phyloP scores from a whole-genome alignment of 2,888 invertebrate species.

The Serrognathus titanus region DNA sequence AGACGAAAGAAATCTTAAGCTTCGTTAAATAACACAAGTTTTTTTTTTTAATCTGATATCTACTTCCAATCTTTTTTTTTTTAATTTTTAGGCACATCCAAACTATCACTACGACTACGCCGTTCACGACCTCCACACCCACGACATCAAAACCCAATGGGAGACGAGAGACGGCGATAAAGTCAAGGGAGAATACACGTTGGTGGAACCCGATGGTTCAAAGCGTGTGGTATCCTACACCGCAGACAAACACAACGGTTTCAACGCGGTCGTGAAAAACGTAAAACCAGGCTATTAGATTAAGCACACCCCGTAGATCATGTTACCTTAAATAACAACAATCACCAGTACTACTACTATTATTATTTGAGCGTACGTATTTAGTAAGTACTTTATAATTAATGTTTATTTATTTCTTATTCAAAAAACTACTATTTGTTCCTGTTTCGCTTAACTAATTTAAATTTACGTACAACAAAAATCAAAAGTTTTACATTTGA shows the following conservation, averaged over 20 bases:
- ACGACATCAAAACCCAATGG: conserved; percentile 50
- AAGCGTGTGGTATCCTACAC: conserved; percentile 45
- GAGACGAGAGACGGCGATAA: conserved; percentile 49
- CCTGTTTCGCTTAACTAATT: too few relatives aligned
- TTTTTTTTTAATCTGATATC: too few relatives aligned
- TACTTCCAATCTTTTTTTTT: too few relatives aligned
- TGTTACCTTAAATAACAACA: background rate
- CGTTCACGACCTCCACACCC: conserved; percentile 50
- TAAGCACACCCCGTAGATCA: background rate
- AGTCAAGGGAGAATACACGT: conserved; percentile 49
- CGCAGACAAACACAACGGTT: conserved; percentile 45
- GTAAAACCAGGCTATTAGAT: conserved; percentile 34
- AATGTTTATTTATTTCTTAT: too few relatives aligned
- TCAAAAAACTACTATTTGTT: too few relatives aligned
- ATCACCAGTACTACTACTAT: too few relatives aligned
- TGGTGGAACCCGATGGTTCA: conserved; percentile 46
- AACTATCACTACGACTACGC: conserved; percentile 50
- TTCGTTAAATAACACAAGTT: too few relatives aligned
- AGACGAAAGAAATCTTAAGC: too few relatives aligned
- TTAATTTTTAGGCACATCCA: conserved; percentile 42
- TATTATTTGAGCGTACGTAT: background rate
- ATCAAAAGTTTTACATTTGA: too few relatives aligned
- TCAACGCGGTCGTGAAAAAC: conserved; percentile 44
- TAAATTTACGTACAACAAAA: too few relatives aligned
- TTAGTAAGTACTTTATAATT: too few relatives aligned